A percentile compares a stretch with the other conserved stretches of the same genome.
Evolutionary conservation across 2,113 vertebrate species (phyloP).

Genomic region (Pseudorhombus dupliciocellatus): DNA sequence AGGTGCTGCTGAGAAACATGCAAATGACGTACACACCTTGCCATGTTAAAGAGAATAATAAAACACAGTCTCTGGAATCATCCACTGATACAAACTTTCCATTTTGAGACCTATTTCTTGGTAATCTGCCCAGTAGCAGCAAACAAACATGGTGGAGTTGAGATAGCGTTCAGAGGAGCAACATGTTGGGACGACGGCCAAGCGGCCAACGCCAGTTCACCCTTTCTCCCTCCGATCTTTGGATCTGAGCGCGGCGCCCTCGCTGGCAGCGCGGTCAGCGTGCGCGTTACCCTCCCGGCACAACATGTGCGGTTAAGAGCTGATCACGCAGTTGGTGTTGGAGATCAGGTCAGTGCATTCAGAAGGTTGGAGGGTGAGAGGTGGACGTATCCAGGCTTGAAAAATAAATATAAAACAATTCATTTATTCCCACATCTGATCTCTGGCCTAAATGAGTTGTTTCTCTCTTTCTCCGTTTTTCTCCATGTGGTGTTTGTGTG

Average conservation of each 20-base stretch:
- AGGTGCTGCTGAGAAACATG: conserved; percentile 24
- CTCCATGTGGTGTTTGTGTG: neutral
- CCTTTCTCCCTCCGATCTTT: neutral
- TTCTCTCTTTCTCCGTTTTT: neutral
- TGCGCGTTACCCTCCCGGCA: neutral
- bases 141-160: neutral
- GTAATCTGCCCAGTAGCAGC: too few relatives aligned
- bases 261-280: neutral
- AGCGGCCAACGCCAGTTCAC: neutral
- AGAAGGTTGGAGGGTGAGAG: neutral
- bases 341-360: neutral
- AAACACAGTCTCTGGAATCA: too few relatives aligned
- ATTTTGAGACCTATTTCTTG: too few relatives aligned
- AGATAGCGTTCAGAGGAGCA: neutral
- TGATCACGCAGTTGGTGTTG: neutral
- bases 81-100: too few relatives aligned
- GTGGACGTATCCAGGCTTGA: neutral
- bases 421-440: conserved; percentile 15
- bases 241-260: too few relatives aligned
- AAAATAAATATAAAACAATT: neutral
- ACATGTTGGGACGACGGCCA: neutral
- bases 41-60: neutral
- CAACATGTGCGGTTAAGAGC: neutral
- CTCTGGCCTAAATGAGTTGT: neutral
- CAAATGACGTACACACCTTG: conserved; percentile 3